These are phyloP conservation scores for Lamellibrachia luymesi DNA, from an alignment of 1,140 invertebrate genomes.

Conservation along the genomic window DNA sequence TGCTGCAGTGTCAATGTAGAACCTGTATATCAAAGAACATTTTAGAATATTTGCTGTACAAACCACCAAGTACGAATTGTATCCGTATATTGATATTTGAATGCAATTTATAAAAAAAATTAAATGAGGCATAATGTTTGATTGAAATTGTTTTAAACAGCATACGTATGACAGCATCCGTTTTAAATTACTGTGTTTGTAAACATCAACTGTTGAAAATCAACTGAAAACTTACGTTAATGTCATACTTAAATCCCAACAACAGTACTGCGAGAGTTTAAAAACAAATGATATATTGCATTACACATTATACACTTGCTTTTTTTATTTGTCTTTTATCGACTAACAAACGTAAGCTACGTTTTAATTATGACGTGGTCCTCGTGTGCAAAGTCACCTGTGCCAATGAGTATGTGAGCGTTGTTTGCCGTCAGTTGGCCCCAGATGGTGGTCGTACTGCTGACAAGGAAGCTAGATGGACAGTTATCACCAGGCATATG, in stretches of 20 bases:
- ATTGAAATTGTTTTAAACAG: background rate
- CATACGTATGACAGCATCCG: background rate
- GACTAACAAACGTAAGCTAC: too few species aligned
- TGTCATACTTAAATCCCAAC: background rate
- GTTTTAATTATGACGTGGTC: background rate
- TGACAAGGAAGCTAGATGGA: conserved; percentile 25
- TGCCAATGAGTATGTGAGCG: conserved; percentile 35
- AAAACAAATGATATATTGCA: background rate
- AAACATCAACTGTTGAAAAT: background rate
- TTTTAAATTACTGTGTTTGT: too few species aligned
- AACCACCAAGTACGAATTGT: background rate
- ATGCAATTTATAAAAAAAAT: background rate
- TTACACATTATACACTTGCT: too few species aligned
- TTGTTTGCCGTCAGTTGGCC: conserved; percentile 37
- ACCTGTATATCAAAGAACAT: conserved; percentile 22
- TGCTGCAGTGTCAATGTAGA: conserved; percentile 30
- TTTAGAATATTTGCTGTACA: too few species aligned
- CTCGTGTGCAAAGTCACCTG: conserved; percentile 31
- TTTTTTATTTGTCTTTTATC: too few species aligned
- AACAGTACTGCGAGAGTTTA: background rate
- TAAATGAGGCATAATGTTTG: background rate
- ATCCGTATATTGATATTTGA: background rate
- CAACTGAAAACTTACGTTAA: background rate
- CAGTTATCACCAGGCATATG: conserved; percentile 26
- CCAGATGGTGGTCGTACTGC: conserved; percentile 36